phyloP scores from a whole-genome alignment of 2,113 vertebrate species.

The Melanerpes aurifrons region DNA sequence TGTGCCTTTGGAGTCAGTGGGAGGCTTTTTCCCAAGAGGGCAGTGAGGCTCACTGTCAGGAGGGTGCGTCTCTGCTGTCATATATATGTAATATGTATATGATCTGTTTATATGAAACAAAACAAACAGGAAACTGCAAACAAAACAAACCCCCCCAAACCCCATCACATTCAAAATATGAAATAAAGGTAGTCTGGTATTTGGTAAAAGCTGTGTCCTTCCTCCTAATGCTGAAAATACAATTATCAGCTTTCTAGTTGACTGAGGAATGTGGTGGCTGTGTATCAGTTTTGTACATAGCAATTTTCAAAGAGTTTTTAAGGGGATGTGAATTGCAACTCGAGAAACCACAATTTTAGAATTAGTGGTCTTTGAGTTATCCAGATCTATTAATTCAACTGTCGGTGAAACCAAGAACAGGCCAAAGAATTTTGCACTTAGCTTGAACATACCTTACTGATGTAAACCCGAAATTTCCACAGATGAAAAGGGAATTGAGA shows the following conservation, averaged over 20 bases:
- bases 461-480: neutral
- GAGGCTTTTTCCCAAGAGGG: neutral
- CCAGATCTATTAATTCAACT: neutral
- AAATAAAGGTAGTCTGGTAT: neutral
- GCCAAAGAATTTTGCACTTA: neutral
- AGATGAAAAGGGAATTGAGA: neutral
- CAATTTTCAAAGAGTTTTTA: neutral
- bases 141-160: too few relatives aligned
- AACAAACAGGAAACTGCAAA: too few relatives aligned
- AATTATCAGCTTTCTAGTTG: neutral
- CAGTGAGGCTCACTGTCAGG: neutral
- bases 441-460: neutral
- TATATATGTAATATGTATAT: neutral
- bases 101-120: too few relatives aligned
- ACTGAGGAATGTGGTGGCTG: neutral
- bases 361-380: neutral
- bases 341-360: neutral
- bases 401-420: neutral
- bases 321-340: neutral
- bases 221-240: neutral
- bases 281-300: neutral
- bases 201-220: neutral
- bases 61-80: neutral
- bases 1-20: neutral
- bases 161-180: neutral